A percentile compares a stretch with the other conserved stretches of the same genome.
phyloP scores from a whole-genome alignment of 2,797 vertebrate species.

The Eospalax fontanierii region DNA sequence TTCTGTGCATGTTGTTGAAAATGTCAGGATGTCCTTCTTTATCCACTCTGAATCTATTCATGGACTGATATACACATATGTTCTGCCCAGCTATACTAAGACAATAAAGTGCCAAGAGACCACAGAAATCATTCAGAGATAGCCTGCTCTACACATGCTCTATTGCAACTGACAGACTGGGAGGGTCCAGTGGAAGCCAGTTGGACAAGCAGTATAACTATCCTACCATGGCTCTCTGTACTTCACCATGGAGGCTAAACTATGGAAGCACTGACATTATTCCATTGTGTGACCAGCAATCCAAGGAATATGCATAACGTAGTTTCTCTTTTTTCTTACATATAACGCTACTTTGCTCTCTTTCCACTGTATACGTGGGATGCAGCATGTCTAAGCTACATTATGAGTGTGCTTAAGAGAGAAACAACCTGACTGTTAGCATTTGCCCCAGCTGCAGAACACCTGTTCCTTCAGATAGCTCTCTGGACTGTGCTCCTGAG shows the following conservation, averaged over 20 bases:
- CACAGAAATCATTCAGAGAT: neutral
- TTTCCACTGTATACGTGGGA: neutral
- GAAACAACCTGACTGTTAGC: too few relatives aligned
- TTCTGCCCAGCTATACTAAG: neutral
- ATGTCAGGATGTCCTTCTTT: neutral
- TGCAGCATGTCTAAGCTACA: too few relatives aligned
- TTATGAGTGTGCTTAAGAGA: too few relatives aligned
- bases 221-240: neutral
- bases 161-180: neutral
- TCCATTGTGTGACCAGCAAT: neutral
- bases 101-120: neutral
- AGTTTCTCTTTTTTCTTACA: neutral
- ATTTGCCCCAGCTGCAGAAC: too few relatives aligned
- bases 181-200: neutral
- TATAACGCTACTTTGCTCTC: neutral
- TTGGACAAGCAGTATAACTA: neutral
- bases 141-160: neutral
- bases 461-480: too few relatives aligned
- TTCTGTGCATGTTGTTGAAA: neutral
- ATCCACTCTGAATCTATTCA: neutral
- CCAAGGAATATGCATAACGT: neutral
- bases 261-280: neutral
- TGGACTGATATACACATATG: neutral
- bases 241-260: neutral
- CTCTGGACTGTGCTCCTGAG: too few relatives aligned